Evolutionary conservation across 2,888 invertebrate genomes (phyloP).

Genomic region (Drosophila rubida): DNA sequence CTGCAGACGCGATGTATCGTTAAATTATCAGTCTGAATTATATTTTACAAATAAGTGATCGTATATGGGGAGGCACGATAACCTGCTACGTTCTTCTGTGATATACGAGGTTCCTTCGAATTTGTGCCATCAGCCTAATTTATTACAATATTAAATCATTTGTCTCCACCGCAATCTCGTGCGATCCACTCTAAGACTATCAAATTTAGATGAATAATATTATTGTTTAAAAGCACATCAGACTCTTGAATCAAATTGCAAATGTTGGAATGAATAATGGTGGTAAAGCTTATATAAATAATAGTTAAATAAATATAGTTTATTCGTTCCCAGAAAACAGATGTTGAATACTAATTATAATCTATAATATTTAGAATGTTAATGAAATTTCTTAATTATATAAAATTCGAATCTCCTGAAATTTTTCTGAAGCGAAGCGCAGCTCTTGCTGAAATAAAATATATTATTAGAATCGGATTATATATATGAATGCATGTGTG

Average conservation of each 20-base stretch:
- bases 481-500: background rate
- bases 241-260: no score
- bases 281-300: no score
- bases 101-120: background rate
- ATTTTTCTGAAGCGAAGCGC: no score
- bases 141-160: slow-evolving; percentile 9
- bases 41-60: background rate
- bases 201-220: background rate
- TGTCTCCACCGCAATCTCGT: background rate
- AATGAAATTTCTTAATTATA: no score
- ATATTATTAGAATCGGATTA: background rate
- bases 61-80: background rate
- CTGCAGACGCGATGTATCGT: background rate
- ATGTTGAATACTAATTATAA: no score
- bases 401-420: no score
- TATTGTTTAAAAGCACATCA: no score
- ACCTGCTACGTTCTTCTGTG: background rate
- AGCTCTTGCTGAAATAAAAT: background rate
- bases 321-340: no score
- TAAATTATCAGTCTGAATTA: slow-evolving; percentile 15
- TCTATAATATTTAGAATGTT: no score
- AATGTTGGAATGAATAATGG: no score
- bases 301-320: no score
- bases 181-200: background rate
- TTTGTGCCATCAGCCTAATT: background rate